Conservation (phyloP, 2,113 vertebrate genomes). For the Anser cygnoides region DNA sequence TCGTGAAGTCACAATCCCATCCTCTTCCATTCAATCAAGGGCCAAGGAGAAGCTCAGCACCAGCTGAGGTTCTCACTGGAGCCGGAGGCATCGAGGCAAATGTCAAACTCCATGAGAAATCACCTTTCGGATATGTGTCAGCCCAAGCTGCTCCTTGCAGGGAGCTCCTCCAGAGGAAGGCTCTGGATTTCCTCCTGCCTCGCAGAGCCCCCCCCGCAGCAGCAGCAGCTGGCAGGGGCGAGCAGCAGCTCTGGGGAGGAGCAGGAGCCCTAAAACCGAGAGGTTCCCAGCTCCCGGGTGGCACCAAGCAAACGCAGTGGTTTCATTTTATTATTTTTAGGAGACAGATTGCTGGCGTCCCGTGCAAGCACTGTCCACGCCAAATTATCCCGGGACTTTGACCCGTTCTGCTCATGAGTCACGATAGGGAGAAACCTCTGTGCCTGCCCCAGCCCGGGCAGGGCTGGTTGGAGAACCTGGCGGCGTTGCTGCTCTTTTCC, state of each 20-base stretch:
- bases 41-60: background rate
- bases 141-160: background rate
- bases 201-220: background rate
- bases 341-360: background rate
- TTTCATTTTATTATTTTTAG: background rate
- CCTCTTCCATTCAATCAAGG: background rate
- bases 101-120: background rate
- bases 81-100: background rate
- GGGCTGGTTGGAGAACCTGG: background rate
- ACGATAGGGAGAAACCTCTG: background rate
- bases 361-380: background rate
- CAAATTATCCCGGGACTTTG: slow-evolving; percentile 5
- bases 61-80: background rate
- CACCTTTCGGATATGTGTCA: background rate
- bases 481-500: background rate
- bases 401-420: rapidly evolving
- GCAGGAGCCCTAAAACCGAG: background rate
- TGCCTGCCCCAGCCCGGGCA: background rate
- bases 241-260: background rate
- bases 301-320: background rate
- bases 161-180: background rate
- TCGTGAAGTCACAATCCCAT: background rate
- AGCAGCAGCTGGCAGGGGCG: background rate
- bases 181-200: background rate
- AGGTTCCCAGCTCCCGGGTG: background rate